phyloP scores from a whole-genome alignment of 2,797 vertebrate genomes.

The Cyclura pinguis region DNA sequence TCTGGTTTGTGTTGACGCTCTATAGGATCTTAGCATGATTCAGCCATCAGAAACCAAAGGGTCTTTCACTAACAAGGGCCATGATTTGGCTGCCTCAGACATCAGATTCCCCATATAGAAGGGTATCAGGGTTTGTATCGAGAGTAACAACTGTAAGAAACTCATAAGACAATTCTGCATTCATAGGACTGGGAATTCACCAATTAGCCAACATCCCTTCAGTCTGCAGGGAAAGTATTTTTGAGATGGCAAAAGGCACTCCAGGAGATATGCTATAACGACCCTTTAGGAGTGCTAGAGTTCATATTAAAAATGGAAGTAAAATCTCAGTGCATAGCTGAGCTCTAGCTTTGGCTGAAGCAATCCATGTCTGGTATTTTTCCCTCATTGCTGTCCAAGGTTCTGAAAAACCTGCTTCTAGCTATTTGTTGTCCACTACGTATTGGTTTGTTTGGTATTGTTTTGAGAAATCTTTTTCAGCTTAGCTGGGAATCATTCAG shows the following conservation, averaged over 20 bases:
- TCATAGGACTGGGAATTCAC: not conserved
- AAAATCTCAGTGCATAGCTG: not conserved
- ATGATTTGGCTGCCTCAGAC: not conserved
- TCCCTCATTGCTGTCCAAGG: not conserved
- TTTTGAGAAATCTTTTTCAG: not conserved
- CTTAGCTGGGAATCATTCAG: not conserved
- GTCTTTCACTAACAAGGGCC: not conserved
- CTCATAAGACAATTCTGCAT: too few relatives aligned
- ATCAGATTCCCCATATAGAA: not conserved
- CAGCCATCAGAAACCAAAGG: not conserved
- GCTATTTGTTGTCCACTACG: not conserved
- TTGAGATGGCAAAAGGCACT: not conserved
- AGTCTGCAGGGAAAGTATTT: not conserved
- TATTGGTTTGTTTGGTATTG: not conserved
- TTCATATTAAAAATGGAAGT: not conserved
- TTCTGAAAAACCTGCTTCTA: slow-evolving; percentile 7
- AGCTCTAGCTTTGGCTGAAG: not conserved
- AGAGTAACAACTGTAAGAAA: not conserved
- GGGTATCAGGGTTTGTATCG: not conserved
- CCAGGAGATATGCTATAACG: not conserved
- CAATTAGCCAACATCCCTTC: not conserved
- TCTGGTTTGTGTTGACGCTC: not conserved
- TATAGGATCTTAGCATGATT: not conserved
- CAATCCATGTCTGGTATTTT: not conserved
- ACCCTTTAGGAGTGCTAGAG: not conserved